A percentile compares a stretch with the other conserved stretches of the same genome.
These are phyloP conservation scores for Fragum fragum DNA, from an alignment of 2,888 invertebrate genomes.

Conservation along the genomic window DNA sequence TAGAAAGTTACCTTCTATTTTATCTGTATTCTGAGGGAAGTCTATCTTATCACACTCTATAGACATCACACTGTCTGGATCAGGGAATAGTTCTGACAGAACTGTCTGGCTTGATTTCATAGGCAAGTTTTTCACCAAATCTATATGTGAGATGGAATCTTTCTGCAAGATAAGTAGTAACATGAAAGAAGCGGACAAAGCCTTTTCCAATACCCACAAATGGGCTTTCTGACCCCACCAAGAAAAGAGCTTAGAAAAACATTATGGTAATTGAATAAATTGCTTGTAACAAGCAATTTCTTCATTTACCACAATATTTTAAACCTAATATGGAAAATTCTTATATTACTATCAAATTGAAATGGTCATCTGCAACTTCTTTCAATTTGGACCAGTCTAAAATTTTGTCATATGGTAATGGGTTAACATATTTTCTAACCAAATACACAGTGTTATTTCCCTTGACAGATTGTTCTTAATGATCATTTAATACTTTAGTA, in stretches of 20 bases:
- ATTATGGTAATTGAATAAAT: slow-evolving; percentile 10
- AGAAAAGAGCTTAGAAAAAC: neutral
- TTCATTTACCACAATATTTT: neutral
- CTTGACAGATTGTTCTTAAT: too few relatives aligned
- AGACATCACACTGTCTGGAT: slow-evolving; percentile 20
- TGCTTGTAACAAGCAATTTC: neutral
- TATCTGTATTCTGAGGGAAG: neutral
- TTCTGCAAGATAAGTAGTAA: neutral
- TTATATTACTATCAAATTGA: too few relatives aligned
- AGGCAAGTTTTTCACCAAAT: slow-evolving; percentile 54
- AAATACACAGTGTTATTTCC: too few relatives aligned
- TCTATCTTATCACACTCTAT: slow-evolving; percentile 23
- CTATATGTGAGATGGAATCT: neutral
- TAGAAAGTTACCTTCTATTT: neutral
- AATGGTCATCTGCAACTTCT: too few relatives aligned
- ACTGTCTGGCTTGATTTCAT: slow-evolving; percentile 63
- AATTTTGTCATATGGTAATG: too few relatives aligned
- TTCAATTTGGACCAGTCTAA: too few relatives aligned
- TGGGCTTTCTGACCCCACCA: too few relatives aligned
- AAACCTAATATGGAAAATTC: too few relatives aligned
- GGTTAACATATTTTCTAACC: too few relatives aligned
- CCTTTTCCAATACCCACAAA: too few relatives aligned
- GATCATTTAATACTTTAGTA: too few relatives aligned
- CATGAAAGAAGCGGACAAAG: too few relatives aligned
- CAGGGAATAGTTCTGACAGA: slow-evolving; percentile 41